A percentile compares a stretch with the other conserved stretches of the same genome.
phyloP scores from a whole-genome alignment of 2,888 invertebrate species.

The Disparrhopalites patrizii region DNA sequence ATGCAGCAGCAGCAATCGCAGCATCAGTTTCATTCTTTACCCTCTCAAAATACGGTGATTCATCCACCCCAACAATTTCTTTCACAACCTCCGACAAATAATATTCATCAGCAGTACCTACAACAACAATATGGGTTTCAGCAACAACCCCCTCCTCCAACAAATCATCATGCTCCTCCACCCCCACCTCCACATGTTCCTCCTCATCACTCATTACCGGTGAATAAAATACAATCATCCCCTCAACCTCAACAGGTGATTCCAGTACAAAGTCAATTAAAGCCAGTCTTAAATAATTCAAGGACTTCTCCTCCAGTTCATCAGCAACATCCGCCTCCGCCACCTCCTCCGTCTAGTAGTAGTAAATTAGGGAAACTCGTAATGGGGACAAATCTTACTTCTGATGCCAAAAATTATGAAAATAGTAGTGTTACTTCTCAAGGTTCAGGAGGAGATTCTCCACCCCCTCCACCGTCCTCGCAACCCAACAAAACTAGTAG shows the following conservation, averaged over 20 bases:
- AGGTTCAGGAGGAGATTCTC: neutral
- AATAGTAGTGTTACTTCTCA: too few species aligned
- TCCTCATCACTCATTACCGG: neutral
- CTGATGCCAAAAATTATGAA: neutral
- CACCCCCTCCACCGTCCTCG: too few species aligned
- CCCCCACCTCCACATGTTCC: neutral
- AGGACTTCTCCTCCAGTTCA: too few species aligned
- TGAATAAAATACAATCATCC: constrained; percentile 3
- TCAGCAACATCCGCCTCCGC: neutral
- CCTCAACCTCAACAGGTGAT: constrained; percentile 8
- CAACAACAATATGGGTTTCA: neutral
- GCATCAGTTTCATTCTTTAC: constrained; percentile 1
- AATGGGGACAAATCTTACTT: neutral
- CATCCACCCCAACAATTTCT: neutral
- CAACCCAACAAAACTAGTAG: too few species aligned
- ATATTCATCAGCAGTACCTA: constrained; percentile 1
- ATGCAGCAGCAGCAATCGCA: neutral
- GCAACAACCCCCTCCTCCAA: neutral
- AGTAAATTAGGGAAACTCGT: neutral
- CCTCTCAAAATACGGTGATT: neutral
- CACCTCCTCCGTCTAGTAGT: neutral
- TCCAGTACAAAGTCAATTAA: constrained; percentile 1
- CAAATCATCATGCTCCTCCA: too few species aligned
- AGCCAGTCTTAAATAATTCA: constrained; percentile 1
- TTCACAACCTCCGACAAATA: neutral